phyloP scores from a whole-genome alignment of 2,113 vertebrate genomes.

The Mastomys coucha region DNA sequence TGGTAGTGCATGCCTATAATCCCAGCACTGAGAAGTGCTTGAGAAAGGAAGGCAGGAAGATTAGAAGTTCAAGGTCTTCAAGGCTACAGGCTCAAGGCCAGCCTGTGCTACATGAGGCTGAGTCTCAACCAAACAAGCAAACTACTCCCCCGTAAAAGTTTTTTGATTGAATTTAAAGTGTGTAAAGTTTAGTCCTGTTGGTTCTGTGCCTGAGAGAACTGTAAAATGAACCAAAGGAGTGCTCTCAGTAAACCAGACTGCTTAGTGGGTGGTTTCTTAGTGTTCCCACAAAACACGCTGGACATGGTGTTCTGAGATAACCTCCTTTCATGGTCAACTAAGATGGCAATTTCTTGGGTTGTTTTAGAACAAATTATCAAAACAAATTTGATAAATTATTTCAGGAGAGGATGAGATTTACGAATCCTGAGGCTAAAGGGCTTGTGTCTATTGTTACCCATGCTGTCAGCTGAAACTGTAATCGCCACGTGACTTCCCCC shows the following conservation, averaged over 20 bases:
- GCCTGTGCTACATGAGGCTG: neutral
- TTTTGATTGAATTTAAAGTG: slow-evolving; percentile 54
- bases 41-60: neutral
- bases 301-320: neutral
- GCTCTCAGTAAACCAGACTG: neutral
- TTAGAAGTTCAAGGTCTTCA: too few relatives aligned
- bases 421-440: neutral
- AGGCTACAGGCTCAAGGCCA: neutral
- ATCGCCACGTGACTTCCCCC: neutral
- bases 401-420: neutral
- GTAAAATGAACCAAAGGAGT: neutral
- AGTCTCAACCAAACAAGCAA: neutral
- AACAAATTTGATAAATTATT: neutral
- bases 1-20: neutral
- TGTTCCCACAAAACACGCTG: neutral
- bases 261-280: neutral
- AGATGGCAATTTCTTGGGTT: neutral
- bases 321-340: neutral
- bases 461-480: neutral
- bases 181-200: slow-evolving; percentile 12
- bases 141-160: neutral
- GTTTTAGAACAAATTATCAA: slow-evolving; percentile 25
- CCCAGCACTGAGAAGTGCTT: neutral
- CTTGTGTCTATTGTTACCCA: neutral
- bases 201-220: neutral